Evolutionary conservation across 1,140 invertebrate species (phyloP).

Genomic region (Eumaeus atala): DNA sequence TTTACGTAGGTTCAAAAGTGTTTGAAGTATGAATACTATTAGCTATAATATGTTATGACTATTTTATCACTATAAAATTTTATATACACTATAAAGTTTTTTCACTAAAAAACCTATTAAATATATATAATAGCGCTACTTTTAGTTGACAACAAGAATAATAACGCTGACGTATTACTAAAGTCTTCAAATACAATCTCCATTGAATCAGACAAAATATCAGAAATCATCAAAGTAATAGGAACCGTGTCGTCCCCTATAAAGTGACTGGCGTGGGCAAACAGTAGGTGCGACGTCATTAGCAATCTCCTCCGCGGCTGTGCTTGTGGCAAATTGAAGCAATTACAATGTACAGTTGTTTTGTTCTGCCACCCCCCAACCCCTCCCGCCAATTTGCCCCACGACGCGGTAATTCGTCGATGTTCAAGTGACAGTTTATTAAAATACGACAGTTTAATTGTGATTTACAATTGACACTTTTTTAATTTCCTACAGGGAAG

Average conservation of each 20-base stretch:
- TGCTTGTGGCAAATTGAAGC: slow-evolving; percentile 52
- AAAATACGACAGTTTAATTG: slow-evolving; percentile 15
- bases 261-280: slow-evolving; percentile 29
- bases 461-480: slow-evolving; percentile 12
- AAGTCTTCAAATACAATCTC: too few species aligned
- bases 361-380: slow-evolving; percentile 30
- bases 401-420: slow-evolving; percentile 36
- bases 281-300: slow-evolving; percentile 56
- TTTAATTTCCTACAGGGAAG: not conserved
- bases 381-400: slow-evolving; percentile 26
- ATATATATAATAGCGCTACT: too few species aligned
- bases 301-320: slow-evolving; percentile 44
- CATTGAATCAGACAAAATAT: not conserved
- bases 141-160: too few species aligned
- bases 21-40: too few species aligned
- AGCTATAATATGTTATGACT: too few species aligned
- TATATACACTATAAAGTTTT: too few species aligned
- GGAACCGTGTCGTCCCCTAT: slow-evolving; percentile 15
- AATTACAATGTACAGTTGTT: slow-evolving; percentile 57
- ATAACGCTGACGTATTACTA: too few species aligned
- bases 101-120: too few species aligned
- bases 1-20: too few species aligned
- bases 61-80: too few species aligned
- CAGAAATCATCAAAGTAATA: not conserved
- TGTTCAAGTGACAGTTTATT: slow-evolving; percentile 31